A percentile compares a stretch with the other conserved stretches of the same genome.
Evolutionary conservation across 2,888 invertebrate genomes (phyloP).

Genomic region (Cryptosula pallasiana): DNA sequence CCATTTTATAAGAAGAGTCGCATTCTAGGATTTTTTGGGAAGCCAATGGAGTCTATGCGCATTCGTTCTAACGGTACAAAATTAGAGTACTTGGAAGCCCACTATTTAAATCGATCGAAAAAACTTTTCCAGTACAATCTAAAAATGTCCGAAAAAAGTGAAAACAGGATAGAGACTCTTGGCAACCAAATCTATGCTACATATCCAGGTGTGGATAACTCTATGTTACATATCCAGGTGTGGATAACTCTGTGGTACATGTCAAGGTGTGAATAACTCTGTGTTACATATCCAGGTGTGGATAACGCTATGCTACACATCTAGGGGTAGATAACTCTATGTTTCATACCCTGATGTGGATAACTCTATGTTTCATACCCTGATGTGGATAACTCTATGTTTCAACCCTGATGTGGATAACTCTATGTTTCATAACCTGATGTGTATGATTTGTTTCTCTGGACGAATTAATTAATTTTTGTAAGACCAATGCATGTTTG

Average conservation of each 20-base stretch:
- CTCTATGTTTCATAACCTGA: no score
- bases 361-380: no score
- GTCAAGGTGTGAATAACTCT: neutral
- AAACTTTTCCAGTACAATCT: neutral
- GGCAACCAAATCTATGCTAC: neutral
- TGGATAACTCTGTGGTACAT: neutral
- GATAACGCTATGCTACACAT: no score
- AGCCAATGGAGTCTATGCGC: neutral
- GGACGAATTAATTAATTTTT: no score
- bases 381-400: no score
- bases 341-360: no score
- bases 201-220: neutral
- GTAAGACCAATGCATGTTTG: no score
- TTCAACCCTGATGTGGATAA: no score
- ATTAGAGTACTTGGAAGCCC: neutral
- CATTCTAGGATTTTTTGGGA: neutral
- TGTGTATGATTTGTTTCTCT: no score
- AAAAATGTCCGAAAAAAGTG: neutral
- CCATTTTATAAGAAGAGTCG: neutral
- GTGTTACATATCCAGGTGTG: neutral
- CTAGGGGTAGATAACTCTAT: no score
- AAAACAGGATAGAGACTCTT: neutral
- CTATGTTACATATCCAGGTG: conserved; percentile 12
- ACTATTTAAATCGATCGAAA: neutral
- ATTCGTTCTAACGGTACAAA: neutral